phyloP scores from a whole-genome alignment of 92 coral and sea anemone genomes.

The Palythoa caribaeorum region DNA sequence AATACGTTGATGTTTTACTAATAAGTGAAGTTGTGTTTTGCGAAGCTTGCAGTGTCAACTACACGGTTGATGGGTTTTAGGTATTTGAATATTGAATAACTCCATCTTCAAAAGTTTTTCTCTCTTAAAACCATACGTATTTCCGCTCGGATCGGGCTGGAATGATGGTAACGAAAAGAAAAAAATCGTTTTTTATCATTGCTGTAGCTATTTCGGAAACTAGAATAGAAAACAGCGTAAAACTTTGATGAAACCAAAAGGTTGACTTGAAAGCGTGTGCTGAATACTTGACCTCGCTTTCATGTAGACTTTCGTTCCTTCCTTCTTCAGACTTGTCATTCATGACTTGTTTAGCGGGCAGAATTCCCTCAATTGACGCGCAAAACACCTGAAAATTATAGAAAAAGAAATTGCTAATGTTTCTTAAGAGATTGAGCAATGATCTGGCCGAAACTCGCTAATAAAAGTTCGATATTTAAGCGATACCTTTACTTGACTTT shows the following conservation, averaged over 20 bases:
- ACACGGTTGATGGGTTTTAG: slow-evolving; percentile 46
- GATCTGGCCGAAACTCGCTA: slow-evolving; percentile 5
- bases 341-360: slow-evolving; percentile 49
- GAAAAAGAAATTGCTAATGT: slow-evolving; percentile 7
- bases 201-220: neutral
- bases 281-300: slow-evolving; percentile 49
- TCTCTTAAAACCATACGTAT: slow-evolving; percentile 27
- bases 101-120: slow-evolving; percentile 41
- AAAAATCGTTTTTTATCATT: neutral
- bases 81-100: slow-evolving; percentile 56
- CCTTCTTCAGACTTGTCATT: slow-evolving; percentile 39
- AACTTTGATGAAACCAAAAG: slow-evolving; percentile 36
- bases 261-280: slow-evolving; percentile 30
- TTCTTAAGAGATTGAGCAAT: neutral
- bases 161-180: slow-evolving; percentile 17
- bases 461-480: slow-evolving; percentile 5
- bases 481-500: slow-evolving; percentile 35
- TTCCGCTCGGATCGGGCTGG: neutral
- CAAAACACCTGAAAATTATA: slow-evolving; percentile 33
- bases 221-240: neutral
- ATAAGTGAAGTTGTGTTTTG: slow-evolving; percentile 46
- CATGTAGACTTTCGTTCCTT: slow-evolving; percentile 39
- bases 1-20: slow-evolving; percentile 24
- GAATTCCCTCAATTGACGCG: slow-evolving; percentile 25
- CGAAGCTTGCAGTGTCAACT: slow-evolving; percentile 46